Base-by-base conservation (phyloP, 2,113 vertebrate species). In the Podiceps cristatus region DNA sequence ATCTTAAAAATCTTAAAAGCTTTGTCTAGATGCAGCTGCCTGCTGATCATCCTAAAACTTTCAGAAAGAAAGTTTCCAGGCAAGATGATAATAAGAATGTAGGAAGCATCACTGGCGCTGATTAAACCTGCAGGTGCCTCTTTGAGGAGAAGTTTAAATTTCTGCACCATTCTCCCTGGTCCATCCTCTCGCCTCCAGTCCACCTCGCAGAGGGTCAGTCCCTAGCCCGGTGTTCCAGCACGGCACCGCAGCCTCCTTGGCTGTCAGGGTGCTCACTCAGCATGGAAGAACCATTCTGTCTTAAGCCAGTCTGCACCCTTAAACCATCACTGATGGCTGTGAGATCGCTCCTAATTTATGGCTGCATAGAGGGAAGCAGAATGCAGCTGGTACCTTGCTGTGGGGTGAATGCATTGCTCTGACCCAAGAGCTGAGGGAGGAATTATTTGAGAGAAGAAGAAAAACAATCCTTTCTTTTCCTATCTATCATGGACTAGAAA, bases 401-500 rank as follows among this genome's bases (percentile, higher is more conserved):
- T 42, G 66, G 35, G 53, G 40, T 88, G 27, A 20, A 33, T 89
- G 13, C 69, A n/a, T 33, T 53, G 88, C 49, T 81, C 80, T 85
- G 86, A 94, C 66, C 76, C 37, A 18, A 45, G 53, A 81, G 66
- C 62, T 58, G 68, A 88, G 86, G 69, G 84, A 88, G 31, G 47
- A 86, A 67, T 92, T 88, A 85, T 92, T 92, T 84, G 37, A 64
- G 49, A 55, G 44, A 10, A 23, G 18, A 20, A 15, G 27, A 91
- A 76, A 42, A 53, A 67, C 53, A 33, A 28, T 23, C 28, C 35
- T 49, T 79, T 81, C 11, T 27, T 86, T 69, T 93, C 31, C 77
- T 83, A 69, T 97, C 69, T 94, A 10, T 96, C 91, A 52, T 25
- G 71, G 67, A 49, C 71, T 90, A 74, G 81, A 93, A 96, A 88